phyloP scores from a whole-genome alignment of 2,113 vertebrate species.

The Pollimyrus isidori region DNA sequence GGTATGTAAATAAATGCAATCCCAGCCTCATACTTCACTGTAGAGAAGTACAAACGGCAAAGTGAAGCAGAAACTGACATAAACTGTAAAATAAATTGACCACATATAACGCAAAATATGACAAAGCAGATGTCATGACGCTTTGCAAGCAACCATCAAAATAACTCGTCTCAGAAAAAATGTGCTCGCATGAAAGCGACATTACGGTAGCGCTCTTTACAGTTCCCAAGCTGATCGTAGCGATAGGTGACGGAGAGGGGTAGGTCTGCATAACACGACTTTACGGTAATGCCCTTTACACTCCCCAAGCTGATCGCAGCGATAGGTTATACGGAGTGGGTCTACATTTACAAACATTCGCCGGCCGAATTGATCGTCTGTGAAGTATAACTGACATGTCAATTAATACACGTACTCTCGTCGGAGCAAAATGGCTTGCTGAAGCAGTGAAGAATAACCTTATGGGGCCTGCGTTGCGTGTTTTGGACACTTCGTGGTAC shows the following conservation, averaged over 20 bases:
- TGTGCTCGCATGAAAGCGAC: not conserved
- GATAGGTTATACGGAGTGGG: not conserved
- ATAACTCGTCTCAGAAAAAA: not conserved
- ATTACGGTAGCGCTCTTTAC: not conserved
- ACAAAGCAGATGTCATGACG: not conserved
- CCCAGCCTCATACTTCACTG: not conserved
- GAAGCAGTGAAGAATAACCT: constrained; percentile 65
- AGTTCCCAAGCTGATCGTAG: not conserved
- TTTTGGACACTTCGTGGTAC: constrained; percentile 88
- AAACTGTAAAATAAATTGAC: not conserved
- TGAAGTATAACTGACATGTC: constrained; percentile 58
- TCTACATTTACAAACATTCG: not conserved
- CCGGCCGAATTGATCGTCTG: not conserved
- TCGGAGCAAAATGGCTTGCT: constrained; percentile 76
- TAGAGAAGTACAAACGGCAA: not conserved
- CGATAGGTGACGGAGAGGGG: not conserved
- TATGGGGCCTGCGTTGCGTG: constrained; percentile 59
- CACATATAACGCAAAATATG: not conserved
- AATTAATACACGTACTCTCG: constrained; percentile 62
- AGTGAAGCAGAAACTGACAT: not conserved
- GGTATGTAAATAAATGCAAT: not conserved
- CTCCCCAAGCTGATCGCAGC: not conserved
- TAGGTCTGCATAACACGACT: not conserved
- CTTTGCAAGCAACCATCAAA: not conserved
- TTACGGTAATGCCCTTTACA: not conserved